A percentile compares a stretch with the other conserved stretches of the same genome.
Evolutionary conservation across 2,113 vertebrate genomes (phyloP).

Genomic region (Leptobrachium leishanense): DNA sequence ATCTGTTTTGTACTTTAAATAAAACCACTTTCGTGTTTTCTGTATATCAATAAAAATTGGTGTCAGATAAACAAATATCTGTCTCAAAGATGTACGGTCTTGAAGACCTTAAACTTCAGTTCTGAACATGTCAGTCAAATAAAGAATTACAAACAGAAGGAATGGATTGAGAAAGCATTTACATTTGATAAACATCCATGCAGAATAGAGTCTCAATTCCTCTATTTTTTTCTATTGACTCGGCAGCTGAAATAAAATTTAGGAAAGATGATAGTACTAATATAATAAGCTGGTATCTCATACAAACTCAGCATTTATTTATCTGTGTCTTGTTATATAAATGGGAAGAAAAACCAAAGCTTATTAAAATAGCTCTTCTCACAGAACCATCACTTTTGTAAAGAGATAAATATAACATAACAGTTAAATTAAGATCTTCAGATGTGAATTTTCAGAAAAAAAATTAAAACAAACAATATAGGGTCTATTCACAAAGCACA

Average conservation of each 20-base stretch:
- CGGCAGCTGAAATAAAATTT: constrained; percentile 20
- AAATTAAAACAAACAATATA: too few species aligned
- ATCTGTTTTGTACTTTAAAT: constrained; percentile 24
- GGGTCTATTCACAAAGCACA: too few species aligned
- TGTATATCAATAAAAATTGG: constrained; percentile 30
- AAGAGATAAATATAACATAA: too few species aligned
- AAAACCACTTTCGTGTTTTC: constrained; percentile 28
- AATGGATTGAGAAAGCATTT: constrained; percentile 13
- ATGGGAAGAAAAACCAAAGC: too few species aligned
- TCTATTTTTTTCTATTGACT: constrained; percentile 13
- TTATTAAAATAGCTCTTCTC: too few species aligned
- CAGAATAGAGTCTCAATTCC: constrained; percentile 2
- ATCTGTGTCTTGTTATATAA: not conserved
- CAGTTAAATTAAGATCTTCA: too few species aligned
- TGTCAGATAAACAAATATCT: constrained; percentile 43
- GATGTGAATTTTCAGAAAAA: too few species aligned
- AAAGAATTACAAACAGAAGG: constrained; percentile 28
- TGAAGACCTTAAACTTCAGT: constrained; percentile 12
- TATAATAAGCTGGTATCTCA: not conserved
- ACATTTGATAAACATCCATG: constrained; percentile 16
- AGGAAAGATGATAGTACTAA: constrained; percentile 8
- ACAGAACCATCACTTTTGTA: too few species aligned
- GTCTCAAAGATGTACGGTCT: constrained; percentile 22
- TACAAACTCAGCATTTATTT: constrained; percentile 9
- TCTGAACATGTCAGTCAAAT: constrained; percentile 30